These are phyloP conservation scores for Amorpha juglandis DNA, from an alignment of 2,888 invertebrate species.

Conservation along the genomic window DNA sequence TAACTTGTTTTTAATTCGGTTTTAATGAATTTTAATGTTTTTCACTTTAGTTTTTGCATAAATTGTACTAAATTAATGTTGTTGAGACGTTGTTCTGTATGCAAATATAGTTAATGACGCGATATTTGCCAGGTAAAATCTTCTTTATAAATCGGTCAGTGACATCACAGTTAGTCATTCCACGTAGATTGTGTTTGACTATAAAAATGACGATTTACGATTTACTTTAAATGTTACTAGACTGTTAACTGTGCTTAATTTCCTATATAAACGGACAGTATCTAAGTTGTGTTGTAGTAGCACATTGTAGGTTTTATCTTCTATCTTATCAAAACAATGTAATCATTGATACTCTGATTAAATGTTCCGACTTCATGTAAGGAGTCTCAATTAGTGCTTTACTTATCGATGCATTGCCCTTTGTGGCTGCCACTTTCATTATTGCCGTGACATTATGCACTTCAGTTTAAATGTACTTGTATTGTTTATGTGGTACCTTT, in stretches of 20 bases:
- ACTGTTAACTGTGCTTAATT: neutral
- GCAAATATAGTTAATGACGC: neutral
- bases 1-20: neutral
- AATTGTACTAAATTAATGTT: neutral
- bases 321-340: slow-evolving; percentile 10
- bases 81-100: neutral
- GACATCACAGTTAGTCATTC: slow-evolving; percentile 69
- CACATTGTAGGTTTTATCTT: neutral
- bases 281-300: neutral
- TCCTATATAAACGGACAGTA: neutral
- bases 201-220: slow-evolving; percentile 28
- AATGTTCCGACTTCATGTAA: neutral
- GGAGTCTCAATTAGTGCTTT: neutral
- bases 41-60: neutral
- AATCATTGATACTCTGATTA: slow-evolving; percentile 3
- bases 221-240: neutral
- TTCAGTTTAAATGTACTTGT: no score
- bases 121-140: slow-evolving; percentile 3
- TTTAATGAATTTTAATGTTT: neutral
- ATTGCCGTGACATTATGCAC: no score
- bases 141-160: slow-evolving; percentile 37
- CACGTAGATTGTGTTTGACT: slow-evolving; percentile 30
- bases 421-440: neutral
- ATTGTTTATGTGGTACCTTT: no score
- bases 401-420: slow-evolving; percentile 3